Conservation (phyloP, 2,113 vertebrate genomes). For the Malurus elegans region DNA sequence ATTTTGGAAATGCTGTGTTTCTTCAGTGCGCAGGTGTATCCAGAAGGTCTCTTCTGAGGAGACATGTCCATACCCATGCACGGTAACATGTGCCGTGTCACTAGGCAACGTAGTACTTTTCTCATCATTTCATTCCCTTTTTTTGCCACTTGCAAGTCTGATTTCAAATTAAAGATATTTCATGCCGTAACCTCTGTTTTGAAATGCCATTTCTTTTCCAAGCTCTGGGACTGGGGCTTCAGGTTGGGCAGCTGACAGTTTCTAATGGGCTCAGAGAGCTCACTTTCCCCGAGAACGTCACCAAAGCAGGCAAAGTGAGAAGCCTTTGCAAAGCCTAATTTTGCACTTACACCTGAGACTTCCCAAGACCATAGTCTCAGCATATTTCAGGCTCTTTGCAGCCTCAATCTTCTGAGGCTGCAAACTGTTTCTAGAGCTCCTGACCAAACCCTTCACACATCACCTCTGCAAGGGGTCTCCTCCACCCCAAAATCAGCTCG, state of each 20-base stretch:
- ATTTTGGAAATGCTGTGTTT: not conserved
- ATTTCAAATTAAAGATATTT: not conserved
- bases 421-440: rapidly evolving
- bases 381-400: not conserved
- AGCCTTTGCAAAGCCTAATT: not conserved
- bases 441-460: not conserved
- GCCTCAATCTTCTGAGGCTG: not conserved
- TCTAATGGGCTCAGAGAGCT: not conserved
- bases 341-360: not conserved
- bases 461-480: not conserved
- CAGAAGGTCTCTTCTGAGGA: not conserved
- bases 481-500: not conserved
- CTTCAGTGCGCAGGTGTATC: rapidly evolving
- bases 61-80: rapidly evolving
- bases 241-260: not conserved
- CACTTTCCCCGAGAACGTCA: not conserved
- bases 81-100: not conserved
- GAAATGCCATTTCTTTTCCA: not conserved
- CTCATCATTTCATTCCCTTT: not conserved
- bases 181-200: not conserved
- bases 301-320: not conserved
- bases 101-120: rapidly evolving
- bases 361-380: not conserved
- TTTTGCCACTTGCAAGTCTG: not conserved
- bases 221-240: not conserved